A percentile compares a stretch with the other conserved stretches of the same genome.
These are phyloP conservation scores for Enoplosus armatus DNA, from an alignment of 2,797 vertebrate species.

Conservation along the genomic window DNA sequence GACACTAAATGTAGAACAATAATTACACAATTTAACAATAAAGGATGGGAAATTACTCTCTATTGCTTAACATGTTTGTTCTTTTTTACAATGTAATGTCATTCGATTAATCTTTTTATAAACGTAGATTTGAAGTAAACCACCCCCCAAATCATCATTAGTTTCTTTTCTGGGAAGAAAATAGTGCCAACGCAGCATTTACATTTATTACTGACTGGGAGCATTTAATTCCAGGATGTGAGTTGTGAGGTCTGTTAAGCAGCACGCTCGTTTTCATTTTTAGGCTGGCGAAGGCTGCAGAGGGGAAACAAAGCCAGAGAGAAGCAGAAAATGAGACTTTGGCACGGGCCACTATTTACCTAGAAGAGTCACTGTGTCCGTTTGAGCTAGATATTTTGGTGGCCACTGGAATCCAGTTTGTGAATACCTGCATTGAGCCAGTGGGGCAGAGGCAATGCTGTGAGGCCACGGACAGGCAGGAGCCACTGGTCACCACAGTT, in stretches of 20 bases:
- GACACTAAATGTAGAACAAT: slow-evolving; percentile 67
- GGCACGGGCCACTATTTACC: slow-evolving; percentile 74
- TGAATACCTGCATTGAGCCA: slow-evolving; percentile 87
- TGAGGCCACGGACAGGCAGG: slow-evolving; percentile 81
- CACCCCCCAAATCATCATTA: slow-evolving; percentile 66
- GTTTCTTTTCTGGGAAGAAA: slow-evolving; percentile 52
- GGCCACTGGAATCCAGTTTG: slow-evolving; percentile 79
- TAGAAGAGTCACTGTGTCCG: slow-evolving; percentile 83
- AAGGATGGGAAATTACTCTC: slow-evolving; percentile 62
- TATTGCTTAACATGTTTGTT: slow-evolving; percentile 51
- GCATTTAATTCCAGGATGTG: slow-evolving; percentile 66
- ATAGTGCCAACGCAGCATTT: slow-evolving; percentile 63
- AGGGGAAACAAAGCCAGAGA: slow-evolving; percentile 63
- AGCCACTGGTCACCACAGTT: slow-evolving; percentile 83
- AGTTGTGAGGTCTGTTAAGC: slow-evolving; percentile 66
- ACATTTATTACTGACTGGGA: slow-evolving; percentile 72
- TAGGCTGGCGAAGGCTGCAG: slow-evolving; percentile 39
- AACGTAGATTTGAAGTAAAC: slow-evolving; percentile 58
- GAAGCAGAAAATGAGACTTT: slow-evolving; percentile 52
- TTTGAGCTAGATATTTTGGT: slow-evolving; percentile 76
- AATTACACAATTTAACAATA: slow-evolving; percentile 68
- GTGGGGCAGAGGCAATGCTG: slow-evolving; percentile 62
- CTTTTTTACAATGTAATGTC: slow-evolving; percentile 58
- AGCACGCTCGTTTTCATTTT: slow-evolving; percentile 65
- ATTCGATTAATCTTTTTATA: slow-evolving; percentile 66